Conservation (phyloP, 1,140 invertebrate genomes). For the Hermetia illucens region DNA sequence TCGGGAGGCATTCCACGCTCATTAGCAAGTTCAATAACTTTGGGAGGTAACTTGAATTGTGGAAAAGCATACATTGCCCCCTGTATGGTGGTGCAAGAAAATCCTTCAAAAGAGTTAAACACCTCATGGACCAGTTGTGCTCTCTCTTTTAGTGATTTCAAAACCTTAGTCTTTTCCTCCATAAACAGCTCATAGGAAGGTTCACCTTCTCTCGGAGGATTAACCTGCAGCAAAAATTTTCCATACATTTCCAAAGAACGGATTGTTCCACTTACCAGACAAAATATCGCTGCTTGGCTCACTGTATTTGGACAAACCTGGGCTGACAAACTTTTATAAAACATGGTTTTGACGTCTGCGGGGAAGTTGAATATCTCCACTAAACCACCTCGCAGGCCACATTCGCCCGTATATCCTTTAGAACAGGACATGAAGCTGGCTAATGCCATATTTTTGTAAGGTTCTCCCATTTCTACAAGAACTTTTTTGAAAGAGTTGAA, state of each 20-base stretch:
- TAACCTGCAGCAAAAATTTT: constrained; percentile 38
- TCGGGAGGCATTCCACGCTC: constrained; percentile 56
- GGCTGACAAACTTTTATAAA: constrained; percentile 79
- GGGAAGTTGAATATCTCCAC: constrained; percentile 76
- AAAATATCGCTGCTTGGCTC: constrained; percentile 61
- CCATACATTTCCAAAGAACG: background rate
- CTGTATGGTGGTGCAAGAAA: constrained; percentile 67
- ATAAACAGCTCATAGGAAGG: constrained; percentile 59
- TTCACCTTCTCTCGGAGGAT: constrained; percentile 66
- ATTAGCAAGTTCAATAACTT: constrained; percentile 59
- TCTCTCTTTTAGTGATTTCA: constrained; percentile 56
- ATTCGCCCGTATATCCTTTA: constrained; percentile 68
- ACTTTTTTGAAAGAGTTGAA: constrained; percentile 89
- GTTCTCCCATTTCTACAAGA: constrained; percentile 59
- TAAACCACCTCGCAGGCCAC: constrained; percentile 85
- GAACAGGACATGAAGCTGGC: constrained; percentile 93
- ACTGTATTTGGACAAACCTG: constrained; percentile 83
- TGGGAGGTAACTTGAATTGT: constrained; percentile 48
- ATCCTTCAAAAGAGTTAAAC: constrained; percentile 81
- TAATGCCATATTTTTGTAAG: constrained; percentile 67
- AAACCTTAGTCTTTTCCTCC: constrained; percentile 62
- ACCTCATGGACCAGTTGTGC: constrained; percentile 73
- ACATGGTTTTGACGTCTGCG: constrained; percentile 61
- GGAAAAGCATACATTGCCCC: constrained; percentile 97
- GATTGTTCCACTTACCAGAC: constrained; percentile 37